phyloP scores from a whole-genome alignment of 2,797 vertebrate species.

The Sebastes diaconus region DNA sequence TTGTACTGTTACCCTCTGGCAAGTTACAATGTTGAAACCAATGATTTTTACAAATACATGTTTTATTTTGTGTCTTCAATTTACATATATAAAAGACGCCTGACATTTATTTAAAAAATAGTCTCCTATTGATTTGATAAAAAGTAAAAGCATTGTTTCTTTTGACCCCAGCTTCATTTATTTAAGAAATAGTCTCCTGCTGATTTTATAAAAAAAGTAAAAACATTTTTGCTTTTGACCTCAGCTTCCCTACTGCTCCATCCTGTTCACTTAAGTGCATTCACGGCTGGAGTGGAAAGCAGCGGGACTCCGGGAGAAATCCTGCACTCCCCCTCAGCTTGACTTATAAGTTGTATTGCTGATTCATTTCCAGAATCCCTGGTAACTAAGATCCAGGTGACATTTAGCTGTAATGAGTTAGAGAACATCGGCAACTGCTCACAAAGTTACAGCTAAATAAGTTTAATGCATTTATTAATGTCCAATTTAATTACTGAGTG shows the following conservation, averaged over 20 bases:
- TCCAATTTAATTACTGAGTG: conserved; percentile 67
- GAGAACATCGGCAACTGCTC: conserved; percentile 55
- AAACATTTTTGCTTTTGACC: conserved; percentile 26
- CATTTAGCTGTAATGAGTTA: conserved; percentile 64
- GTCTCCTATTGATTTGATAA: background rate
- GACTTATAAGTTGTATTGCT: conserved; percentile 32
- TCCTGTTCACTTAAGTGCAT: conserved; percentile 38
- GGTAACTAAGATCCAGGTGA: conserved; percentile 58
- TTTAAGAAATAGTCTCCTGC: background rate
- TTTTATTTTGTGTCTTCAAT: background rate
- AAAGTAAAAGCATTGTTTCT: conserved; percentile 8
- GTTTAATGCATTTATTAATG: conserved; percentile 77
- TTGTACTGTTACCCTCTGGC: background rate
- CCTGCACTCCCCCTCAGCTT: conserved; percentile 25
- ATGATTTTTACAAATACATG: background rate
- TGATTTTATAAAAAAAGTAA: conserved; percentile 2
- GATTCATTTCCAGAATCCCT: conserved; percentile 37
- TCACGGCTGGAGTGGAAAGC: conserved; percentile 34
- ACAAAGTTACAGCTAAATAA: conserved; percentile 59
- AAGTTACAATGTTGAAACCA: background rate
- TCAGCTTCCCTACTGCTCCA: background rate
- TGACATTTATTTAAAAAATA: background rate
- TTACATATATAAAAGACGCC: background rate
- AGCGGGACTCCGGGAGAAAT: conserved; percentile 39
- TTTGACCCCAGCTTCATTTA: conserved; percentile 13